Conservation (phyloP, 2,113 vertebrate species). For the Ammospiza caudacuta region DNA sequence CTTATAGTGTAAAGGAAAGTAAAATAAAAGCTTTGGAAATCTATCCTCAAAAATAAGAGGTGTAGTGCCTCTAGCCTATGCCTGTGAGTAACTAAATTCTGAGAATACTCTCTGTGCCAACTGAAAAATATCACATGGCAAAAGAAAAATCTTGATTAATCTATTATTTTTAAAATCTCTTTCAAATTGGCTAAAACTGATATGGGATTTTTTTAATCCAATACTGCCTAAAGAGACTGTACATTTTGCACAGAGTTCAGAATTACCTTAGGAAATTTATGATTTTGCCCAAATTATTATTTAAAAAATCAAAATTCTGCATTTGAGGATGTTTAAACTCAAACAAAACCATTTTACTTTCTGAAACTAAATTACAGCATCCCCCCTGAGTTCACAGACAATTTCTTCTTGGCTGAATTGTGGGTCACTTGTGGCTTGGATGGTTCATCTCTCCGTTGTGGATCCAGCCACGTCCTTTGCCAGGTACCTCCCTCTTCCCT, state of each 20-base stretch:
- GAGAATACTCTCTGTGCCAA: not conserved
- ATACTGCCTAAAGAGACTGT: not conserved
- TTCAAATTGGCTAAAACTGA: not conserved
- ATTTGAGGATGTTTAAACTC: not conserved
- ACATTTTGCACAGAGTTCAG: not conserved
- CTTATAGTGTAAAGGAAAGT: not conserved
- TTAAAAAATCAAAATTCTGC: not conserved
- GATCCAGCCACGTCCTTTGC: not conserved
- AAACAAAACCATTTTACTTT: not conserved
- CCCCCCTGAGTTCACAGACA: not conserved
- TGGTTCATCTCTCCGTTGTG: not conserved
- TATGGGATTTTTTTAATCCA: not conserved
- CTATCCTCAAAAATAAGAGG: not conserved
- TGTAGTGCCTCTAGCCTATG: not conserved
- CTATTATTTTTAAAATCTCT: not conserved
- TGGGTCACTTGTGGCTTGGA: not conserved
- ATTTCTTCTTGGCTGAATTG: not conserved
- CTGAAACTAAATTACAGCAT: not conserved
- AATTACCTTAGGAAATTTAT: not conserved
- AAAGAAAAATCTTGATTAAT: not conserved
- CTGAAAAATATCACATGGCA: not conserved
- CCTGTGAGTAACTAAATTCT: not conserved
- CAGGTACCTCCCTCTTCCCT: not conserved
- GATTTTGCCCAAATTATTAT: not conserved
- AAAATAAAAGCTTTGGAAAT: not conserved